Evolutionary conservation across 2,888 invertebrate species (phyloP).

Genomic region (Microdon myrmicae): DNA sequence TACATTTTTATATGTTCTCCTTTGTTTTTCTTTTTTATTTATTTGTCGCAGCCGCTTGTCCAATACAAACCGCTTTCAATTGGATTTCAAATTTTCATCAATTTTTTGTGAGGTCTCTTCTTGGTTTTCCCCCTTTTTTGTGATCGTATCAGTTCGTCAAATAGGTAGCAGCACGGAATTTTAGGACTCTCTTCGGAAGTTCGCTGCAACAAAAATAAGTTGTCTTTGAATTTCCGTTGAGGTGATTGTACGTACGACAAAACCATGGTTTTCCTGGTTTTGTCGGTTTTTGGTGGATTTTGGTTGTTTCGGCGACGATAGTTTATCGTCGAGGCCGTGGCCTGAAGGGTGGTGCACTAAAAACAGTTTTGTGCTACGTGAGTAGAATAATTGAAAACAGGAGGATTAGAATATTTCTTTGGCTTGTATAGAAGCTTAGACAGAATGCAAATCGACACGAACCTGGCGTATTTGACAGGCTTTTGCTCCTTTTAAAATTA

Average conservation of each 20-base stretch:
- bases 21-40: too few species aligned
- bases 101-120: constrained; percentile 21
- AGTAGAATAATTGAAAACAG: constrained; percentile 50
- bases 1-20: too few species aligned
- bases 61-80: constrained; percentile 36
- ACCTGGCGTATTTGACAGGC: too few species aligned
- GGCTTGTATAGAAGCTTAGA: too few species aligned
- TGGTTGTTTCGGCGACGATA: constrained; percentile 34
- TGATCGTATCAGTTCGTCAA: constrained; percentile 14
- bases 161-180: constrained; percentile 9
- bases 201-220: constrained; percentile 22
- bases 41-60: constrained; percentile 1
- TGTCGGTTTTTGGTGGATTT: constrained; percentile 14
- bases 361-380: constrained; percentile 46
- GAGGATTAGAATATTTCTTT: constrained; percentile 51
- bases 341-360: constrained; percentile 1
- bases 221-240: constrained; percentile 48
- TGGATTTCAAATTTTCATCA: constrained; percentile 28
- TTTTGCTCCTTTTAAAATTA: too few species aligned
- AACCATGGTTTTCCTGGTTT: background rate
- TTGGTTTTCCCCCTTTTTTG: background rate
- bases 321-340: constrained; percentile 32
- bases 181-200: constrained; percentile 8
- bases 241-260: constrained; percentile 23
- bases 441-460: too few species aligned